phyloP scores from a whole-genome alignment of 2,888 invertebrate species.

The Stenoptilia bipunctidactyla region DNA sequence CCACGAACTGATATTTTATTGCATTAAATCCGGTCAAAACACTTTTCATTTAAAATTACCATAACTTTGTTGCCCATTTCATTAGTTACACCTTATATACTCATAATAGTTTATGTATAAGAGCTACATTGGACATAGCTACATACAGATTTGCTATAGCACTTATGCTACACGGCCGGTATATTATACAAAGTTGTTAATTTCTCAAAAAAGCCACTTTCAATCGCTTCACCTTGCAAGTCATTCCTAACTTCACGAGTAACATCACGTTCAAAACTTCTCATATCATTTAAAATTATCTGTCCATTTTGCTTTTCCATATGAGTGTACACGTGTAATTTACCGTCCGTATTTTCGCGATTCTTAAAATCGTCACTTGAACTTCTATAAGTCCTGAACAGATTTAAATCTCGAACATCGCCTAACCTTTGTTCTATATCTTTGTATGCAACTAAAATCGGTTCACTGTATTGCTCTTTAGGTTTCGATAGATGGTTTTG shows the following conservation, averaged over 20 bases:
- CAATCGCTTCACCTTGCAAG: constrained; percentile 31
- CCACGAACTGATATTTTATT: too few species aligned
- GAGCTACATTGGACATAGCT: too few species aligned
- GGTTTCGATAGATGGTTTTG: too few species aligned
- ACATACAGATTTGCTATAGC: not conserved
- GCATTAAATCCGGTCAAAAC: too few species aligned
- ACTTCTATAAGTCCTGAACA: constrained; percentile 26
- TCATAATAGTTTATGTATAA: too few species aligned
- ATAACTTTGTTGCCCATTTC: too few species aligned
- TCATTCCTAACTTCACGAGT: constrained; percentile 22
- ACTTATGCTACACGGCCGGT: constrained; percentile 31
- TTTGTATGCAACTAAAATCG: constrained; percentile 19
- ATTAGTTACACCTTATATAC: too few species aligned
- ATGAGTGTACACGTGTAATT: constrained; percentile 46
- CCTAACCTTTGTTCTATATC: constrained; percentile 18
- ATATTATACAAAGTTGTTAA: constrained; percentile 52
- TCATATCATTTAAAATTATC: constrained; percentile 29
- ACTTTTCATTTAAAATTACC: too few species aligned
- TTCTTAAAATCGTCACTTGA: constrained; percentile 17
- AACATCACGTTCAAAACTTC: constrained; percentile 8
- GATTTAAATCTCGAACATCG: constrained; percentile 31
- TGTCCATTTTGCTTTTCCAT: constrained; percentile 34
- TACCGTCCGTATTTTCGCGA: constrained; percentile 44
- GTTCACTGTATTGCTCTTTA: too few species aligned
- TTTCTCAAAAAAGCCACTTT: constrained; percentile 43